A percentile compares a stretch with the other conserved stretches of the same genome.
These are phyloP conservation scores for Achlya flavicornis DNA, from an alignment of 2,888 invertebrate genomes.

Conservation along the genomic window DNA sequence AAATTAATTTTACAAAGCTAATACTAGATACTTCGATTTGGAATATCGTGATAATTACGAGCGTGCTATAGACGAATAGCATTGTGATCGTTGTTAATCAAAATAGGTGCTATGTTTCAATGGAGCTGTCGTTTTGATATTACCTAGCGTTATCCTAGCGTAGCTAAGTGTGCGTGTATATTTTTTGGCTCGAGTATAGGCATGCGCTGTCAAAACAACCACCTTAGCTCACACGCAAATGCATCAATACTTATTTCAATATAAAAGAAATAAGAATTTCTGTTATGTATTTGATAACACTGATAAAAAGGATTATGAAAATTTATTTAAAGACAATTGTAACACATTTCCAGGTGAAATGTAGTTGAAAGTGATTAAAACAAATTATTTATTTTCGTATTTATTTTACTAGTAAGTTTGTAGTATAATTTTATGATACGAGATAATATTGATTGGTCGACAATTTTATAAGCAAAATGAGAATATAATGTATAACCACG, in stretches of 20 bases:
- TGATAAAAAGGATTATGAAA: neutral
- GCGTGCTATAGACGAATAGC: neutral
- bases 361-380: conserved; percentile 38
- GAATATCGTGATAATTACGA: conserved; percentile 1
- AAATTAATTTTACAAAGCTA: neutral
- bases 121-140: neutral
- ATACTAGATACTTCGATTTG: neutral
- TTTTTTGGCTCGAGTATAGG: too few species aligned
- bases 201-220: too few species aligned
- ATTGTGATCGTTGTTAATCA: neutral
- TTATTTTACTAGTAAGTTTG: conserved; percentile 9
- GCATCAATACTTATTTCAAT: too few species aligned
- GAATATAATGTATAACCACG: neutral
- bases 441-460: neutral
- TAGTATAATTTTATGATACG: neutral
- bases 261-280: neutral
- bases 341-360: conserved; percentile 43
- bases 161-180: neutral
- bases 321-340: conserved; percentile 13
- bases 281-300: neutral
- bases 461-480: neutral
- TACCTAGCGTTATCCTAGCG: neutral
- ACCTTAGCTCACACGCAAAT: too few species aligned
- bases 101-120: neutral
- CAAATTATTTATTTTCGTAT: conserved; percentile 14